A percentile compares a stretch with the other conserved stretches of the same genome.
Conservation (phyloP, 1,140 invertebrate genomes). For the Acromyrmex echinatior region DNA sequence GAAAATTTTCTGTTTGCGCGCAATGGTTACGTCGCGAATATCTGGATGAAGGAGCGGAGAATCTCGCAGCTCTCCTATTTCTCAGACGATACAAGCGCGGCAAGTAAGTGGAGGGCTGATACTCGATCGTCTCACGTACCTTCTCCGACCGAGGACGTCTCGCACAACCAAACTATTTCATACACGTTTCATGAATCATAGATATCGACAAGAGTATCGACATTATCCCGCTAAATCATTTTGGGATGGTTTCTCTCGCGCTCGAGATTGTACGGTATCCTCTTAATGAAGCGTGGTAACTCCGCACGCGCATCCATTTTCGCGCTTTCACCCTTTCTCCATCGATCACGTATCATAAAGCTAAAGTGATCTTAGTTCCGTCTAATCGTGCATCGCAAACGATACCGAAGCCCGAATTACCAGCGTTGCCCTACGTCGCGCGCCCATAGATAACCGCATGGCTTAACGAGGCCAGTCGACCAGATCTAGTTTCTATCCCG, state of each 20-base stretch:
- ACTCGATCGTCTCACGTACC: slow-evolving; percentile 44
- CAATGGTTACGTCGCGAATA: slow-evolving; percentile 9
- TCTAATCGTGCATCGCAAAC: slow-evolving; percentile 51
- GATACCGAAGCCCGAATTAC: slow-evolving; percentile 57
- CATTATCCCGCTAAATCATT: slow-evolving; percentile 44
- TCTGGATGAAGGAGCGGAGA: background rate
- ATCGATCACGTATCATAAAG: slow-evolving; percentile 55
- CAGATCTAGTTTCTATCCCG: slow-evolving; percentile 60
- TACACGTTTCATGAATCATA: slow-evolving; percentile 49
- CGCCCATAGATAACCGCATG: slow-evolving; percentile 36
- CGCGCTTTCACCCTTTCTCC: slow-evolving; percentile 57
- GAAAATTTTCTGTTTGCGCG: slow-evolving; percentile 33
- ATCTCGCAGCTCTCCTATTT: slow-evolving; percentile 45
- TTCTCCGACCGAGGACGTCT: background rate
- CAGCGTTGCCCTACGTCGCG: slow-evolving; percentile 30
- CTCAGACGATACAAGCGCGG: slow-evolving; percentile 32
- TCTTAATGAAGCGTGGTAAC: slow-evolving; percentile 44
- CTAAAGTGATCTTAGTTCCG: slow-evolving; percentile 26
- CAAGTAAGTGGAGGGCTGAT: slow-evolving; percentile 29
- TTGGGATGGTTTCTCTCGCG: background rate
- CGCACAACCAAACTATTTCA: background rate
- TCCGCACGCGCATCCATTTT: slow-evolving; percentile 26
- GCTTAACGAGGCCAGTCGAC: slow-evolving; percentile 55
- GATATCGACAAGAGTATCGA: slow-evolving; percentile 34
- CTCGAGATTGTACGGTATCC: slow-evolving; percentile 1